Percentiles rank a stretch among this genome's conserved stretches.
phyloP scores from a whole-genome alignment of 2,888 invertebrate genomes.

The Ellobium chinense region DNA sequence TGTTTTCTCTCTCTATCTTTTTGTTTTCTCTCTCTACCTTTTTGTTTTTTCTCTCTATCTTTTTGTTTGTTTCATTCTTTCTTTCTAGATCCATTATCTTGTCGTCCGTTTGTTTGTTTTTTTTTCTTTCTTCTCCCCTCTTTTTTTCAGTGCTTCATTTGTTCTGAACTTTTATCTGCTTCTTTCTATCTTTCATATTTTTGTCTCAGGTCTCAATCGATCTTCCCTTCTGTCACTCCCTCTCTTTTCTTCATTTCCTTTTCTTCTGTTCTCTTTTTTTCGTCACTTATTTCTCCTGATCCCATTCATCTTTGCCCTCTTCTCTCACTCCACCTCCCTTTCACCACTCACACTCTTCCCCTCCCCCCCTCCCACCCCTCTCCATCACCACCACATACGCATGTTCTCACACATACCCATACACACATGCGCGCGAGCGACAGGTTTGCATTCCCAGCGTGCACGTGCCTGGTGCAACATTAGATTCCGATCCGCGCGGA shows the following conservation, averaged over 20 bases:
- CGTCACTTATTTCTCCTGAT: neutral
- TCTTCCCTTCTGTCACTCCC: neutral
- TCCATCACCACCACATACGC: no score
- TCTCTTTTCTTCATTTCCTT: neutral
- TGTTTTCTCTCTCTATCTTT: neutral
- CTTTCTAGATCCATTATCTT: neutral
- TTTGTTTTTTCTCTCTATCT: constrained; percentile 3
- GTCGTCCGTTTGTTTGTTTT: neutral
- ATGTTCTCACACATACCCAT: no score
- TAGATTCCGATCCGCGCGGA: no score
- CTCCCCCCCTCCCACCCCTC: neutral
- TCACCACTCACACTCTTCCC: neutral
- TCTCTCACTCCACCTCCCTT: neutral
- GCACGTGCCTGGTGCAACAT: no score
- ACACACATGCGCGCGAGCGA: no score
- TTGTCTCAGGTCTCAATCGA: neutral
- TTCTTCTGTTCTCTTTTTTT: neutral
- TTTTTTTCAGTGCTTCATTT: neutral
- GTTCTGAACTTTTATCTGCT: neutral
- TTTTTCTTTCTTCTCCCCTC: neutral
- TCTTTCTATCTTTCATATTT: neutral
- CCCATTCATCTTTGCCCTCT: neutral
- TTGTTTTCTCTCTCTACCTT: neutral
- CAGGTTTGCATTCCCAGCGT: no score
- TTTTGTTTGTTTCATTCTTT: neutral